Conservation (phyloP, 2,113 vertebrate genomes). For the Tauraco erythrolophus region DNA sequence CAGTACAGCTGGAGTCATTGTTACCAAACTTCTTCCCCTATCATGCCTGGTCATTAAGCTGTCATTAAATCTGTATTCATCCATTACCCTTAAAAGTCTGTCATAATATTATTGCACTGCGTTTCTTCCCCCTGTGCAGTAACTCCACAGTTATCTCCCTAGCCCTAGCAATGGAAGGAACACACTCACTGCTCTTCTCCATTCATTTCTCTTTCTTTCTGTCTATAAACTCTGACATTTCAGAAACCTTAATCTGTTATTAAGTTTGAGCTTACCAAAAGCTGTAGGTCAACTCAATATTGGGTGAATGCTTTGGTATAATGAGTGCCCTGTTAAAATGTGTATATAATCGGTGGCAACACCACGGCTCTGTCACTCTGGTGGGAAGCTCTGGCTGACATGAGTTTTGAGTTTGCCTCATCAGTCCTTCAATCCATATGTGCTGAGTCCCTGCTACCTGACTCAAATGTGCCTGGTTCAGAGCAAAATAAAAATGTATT, state of each 20-base stretch:
- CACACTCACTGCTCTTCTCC: not conserved
- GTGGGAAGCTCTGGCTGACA: not conserved
- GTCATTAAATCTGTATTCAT: not conserved
- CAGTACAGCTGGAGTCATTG: not conserved
- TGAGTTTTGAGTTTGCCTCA: not conserved
- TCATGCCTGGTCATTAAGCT: not conserved
- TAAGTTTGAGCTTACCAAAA: not conserved
- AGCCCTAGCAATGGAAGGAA: not conserved
- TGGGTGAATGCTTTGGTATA: not conserved
- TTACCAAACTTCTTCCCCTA: not conserved
- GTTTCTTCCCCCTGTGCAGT: not conserved
- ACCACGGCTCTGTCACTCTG: not conserved
- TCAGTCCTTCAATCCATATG: not conserved
- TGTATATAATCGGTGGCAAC: not conserved
- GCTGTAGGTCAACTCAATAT: not conserved
- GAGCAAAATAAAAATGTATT: not conserved
- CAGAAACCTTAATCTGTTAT: not conserved
- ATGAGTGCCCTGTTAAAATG: not conserved
- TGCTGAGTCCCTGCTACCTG: not conserved
- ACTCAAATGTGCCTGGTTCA: not conserved
- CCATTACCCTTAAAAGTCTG: not conserved
- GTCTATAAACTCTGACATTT: not conserved
- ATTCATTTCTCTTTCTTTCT: not conserved
- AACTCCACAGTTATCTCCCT: not conserved
- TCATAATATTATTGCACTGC: not conserved